Percentiles rank a stretch among this genome's conserved stretches.
Evolutionary conservation across 2,113 vertebrate species (phyloP).

Genomic region (Chaetops frenatus): DNA sequence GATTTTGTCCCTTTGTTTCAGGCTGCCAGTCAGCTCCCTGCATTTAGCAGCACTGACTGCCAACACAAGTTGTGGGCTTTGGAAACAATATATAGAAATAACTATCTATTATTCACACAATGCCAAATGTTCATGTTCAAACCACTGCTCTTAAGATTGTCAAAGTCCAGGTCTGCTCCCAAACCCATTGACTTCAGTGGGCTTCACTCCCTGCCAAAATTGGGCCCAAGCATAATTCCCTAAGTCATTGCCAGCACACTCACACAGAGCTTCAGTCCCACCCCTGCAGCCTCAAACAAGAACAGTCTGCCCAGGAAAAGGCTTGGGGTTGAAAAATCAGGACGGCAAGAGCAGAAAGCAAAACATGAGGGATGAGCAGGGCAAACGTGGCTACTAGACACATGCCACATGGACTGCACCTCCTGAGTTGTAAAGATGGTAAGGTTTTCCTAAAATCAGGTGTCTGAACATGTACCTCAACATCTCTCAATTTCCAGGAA

Average conservation of each 20-base stretch:
- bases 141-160: neutral
- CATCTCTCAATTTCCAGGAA: neutral
- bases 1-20: neutral
- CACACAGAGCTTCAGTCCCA: neutral
- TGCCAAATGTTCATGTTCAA: neutral
- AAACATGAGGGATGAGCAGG: neutral
- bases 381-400: neutral
- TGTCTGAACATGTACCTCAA: neutral
- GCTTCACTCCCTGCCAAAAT: neutral
- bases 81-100: constrained; percentile 3
- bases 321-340: neutral
- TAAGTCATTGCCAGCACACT: neutral
- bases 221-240: neutral
- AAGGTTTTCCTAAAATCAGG: neutral
- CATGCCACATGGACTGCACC: neutral
- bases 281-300: neutral
- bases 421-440: neutral
- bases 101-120: neutral
- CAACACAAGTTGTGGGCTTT: neutral
- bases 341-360: neutral
- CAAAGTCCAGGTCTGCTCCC: neutral
- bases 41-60: neutral
- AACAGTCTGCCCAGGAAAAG: neutral
- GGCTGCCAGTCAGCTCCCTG: neutral
- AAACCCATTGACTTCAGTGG: neutral